Base-by-base conservation (phyloP, 1,140 invertebrate species). In the Pararge aegeria region DNA sequence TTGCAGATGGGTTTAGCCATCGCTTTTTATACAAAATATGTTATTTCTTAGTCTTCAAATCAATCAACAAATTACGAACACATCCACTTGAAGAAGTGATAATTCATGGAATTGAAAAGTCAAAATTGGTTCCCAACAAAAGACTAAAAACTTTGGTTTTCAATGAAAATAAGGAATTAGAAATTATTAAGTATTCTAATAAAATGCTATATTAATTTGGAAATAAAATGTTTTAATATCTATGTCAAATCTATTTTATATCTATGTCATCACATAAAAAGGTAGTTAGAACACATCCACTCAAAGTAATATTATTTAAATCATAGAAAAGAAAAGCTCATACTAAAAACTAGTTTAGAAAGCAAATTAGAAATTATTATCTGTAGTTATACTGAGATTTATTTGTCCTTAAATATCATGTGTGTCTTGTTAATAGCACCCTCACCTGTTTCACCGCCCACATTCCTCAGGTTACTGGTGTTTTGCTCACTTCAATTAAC, bases 1-100 rank as follows among this genome's bases (percentile, higher is more conserved):
- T 80, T 55, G 70, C 78, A 24, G 75, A 83, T 68, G 83, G 75
- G 12, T 74, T 77, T 15, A 84, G 75, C 46, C 54, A 63, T 55
- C 16, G 13, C 7, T 86, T 86, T 69, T 63, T 86, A 40, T 75
- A 81, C 37, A 50, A 29, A 27, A 37, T 61, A 29, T 68, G 59
- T 52, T 53, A 50, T 6, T 20, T 5, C 5, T 7, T 68, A 10
- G 34, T 75, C n/a, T 12, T 2, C 20, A 59, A 37, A 18, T 55
- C 72, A 29, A 53, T 40, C 1, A 3, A 15, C 34, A 63, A 60
- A 34, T 78, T 70, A 58, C 58, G 64, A 42, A 74, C 56, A 53
- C 34, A 15, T 16, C 76, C 80, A 30, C 18, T 85, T 27, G n/a
- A 66, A 15, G 61, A 80, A 38, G 24, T 81, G 18, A 42, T 80